Percentiles rank a stretch among this genome's conserved stretches.
phyloP scores from a whole-genome alignment of 37 sponge, comb jelly and placozoan genomes.

The Lycopodina hypogea region DNA sequence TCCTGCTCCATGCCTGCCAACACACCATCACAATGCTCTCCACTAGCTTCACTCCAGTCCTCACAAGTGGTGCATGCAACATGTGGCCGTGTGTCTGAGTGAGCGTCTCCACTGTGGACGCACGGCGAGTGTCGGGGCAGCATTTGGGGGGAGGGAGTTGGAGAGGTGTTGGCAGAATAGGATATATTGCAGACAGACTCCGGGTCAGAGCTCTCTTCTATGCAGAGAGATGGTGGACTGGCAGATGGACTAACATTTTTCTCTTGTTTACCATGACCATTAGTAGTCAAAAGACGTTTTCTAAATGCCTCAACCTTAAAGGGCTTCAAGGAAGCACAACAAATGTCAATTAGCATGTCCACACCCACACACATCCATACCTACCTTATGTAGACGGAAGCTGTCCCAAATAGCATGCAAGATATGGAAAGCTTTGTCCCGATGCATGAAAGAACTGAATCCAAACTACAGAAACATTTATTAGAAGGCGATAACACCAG shows the following conservation, averaged over 20 bases:
- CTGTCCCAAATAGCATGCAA: slow-evolving; percentile 50
- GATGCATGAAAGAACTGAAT: slow-evolving; percentile 46
- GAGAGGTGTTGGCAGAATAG: not conserved
- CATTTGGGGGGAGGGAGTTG: not conserved
- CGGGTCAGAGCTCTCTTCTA: not conserved
- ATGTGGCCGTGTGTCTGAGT: too few relatives aligned
- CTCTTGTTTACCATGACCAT: too few relatives aligned
- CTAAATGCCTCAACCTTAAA: not conserved
- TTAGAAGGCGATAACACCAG: not conserved
- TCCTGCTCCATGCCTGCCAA: too few relatives aligned
- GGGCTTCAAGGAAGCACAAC: not conserved
- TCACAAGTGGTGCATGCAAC: too few relatives aligned
- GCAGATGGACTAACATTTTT: too few relatives aligned
- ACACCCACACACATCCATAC: not conserved
- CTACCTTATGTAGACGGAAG: slow-evolving; percentile 26
- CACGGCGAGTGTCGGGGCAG: not conserved
- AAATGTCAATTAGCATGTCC: not conserved
- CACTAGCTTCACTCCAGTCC: too few relatives aligned
- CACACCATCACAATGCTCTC: too few relatives aligned
- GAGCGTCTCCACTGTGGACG: too few relatives aligned
- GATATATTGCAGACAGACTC: not conserved
- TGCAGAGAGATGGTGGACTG: too few relatives aligned
- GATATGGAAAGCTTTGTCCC: slow-evolving; percentile 34
- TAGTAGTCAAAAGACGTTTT: not conserved
- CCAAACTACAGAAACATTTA: slow-evolving; percentile 36